A percentile compares a stretch with the other conserved stretches of the same genome.
Conservation (phyloP, 2,113 vertebrate genomes). For the Catharus minimus region DNA sequence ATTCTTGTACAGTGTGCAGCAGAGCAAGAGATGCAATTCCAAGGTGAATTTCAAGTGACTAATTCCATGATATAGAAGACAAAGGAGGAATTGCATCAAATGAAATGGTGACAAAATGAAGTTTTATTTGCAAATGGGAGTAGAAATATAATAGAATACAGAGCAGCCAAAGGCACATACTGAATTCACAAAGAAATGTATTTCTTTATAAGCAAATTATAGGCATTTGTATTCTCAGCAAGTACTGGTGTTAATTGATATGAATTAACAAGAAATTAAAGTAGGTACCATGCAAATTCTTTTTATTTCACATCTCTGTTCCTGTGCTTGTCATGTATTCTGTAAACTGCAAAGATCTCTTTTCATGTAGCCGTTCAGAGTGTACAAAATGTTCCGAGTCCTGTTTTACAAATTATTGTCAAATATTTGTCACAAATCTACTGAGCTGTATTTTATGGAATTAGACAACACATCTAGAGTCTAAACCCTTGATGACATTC, state of each 20-base stretch:
- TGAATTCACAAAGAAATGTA: not conserved
- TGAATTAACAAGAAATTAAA: constrained; percentile 45
- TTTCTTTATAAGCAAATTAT: constrained; percentile 36
- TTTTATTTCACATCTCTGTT: not conserved
- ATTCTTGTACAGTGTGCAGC: constrained; percentile 11
- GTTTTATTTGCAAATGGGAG: constrained; percentile 11
- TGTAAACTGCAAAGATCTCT: not conserved
- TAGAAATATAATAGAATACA: constrained; percentile 6
- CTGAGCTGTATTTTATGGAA: not conserved
- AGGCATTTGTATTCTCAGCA: constrained; percentile 36
- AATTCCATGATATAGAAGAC: constrained; percentile 13
- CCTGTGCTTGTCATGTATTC: not conserved
- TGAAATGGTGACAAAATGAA: constrained; percentile 24
- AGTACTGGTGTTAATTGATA: constrained; percentile 20
- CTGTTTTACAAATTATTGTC: not conserved
- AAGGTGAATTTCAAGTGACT: not conserved
- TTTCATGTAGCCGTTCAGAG: not conserved
- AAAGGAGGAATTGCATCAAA: not conserved
- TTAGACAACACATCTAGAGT: not conserved
- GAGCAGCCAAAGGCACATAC: not conserved
- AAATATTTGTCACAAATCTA: not conserved
- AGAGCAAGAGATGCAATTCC: constrained; percentile 31
- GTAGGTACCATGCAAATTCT: not conserved
- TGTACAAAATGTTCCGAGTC: not conserved
- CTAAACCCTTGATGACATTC: not conserved